These are phyloP conservation scores for Hyalella azteca DNA, from an alignment of 2,888 invertebrate species.

Conservation along the genomic window DNA sequence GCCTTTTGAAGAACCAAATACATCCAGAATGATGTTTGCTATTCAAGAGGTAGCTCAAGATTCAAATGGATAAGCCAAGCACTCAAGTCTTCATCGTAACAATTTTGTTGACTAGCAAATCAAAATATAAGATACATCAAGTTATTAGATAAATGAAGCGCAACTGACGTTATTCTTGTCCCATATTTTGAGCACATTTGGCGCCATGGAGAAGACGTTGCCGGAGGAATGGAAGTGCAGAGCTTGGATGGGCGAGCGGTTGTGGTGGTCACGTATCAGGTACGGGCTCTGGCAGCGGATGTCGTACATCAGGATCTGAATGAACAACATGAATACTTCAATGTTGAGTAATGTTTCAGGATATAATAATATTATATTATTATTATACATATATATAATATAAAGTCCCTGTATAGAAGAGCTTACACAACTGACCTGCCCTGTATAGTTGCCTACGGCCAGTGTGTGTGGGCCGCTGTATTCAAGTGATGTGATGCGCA, in stretches of 20 bases:
- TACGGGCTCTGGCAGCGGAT: constrained; percentile 89
- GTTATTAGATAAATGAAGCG: no score
- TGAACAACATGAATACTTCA: not conserved
- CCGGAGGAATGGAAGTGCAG: constrained; percentile 83
- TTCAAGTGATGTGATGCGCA: constrained; percentile 52
- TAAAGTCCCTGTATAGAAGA: not conserved
- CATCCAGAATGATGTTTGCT: no score
- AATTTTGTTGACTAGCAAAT: no score
- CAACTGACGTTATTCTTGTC: constrained; percentile 49
- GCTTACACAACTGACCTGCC: constrained; percentile 63
- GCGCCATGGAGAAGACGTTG: constrained; percentile 87
- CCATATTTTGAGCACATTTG: constrained; percentile 68
- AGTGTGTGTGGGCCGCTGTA: constrained; percentile 66
- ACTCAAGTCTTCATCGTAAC: no score
- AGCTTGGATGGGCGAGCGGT: constrained; percentile 86
- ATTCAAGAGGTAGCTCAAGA: no score
- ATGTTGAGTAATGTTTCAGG: not conserved
- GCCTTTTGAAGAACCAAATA: no score
- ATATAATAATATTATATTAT: not conserved
- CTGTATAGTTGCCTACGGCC: constrained; percentile 92
- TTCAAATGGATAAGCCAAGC: no score
- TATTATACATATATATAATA: not conserved
- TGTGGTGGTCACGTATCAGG: constrained; percentile 91
- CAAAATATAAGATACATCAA: no score
- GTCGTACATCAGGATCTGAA: constrained; percentile 90